Percentiles rank a stretch among this genome's conserved stretches.
These are phyloP conservation scores for Spilarctia lutea DNA, from an alignment of 2,888 invertebrate species.

Conservation along the genomic window DNA sequence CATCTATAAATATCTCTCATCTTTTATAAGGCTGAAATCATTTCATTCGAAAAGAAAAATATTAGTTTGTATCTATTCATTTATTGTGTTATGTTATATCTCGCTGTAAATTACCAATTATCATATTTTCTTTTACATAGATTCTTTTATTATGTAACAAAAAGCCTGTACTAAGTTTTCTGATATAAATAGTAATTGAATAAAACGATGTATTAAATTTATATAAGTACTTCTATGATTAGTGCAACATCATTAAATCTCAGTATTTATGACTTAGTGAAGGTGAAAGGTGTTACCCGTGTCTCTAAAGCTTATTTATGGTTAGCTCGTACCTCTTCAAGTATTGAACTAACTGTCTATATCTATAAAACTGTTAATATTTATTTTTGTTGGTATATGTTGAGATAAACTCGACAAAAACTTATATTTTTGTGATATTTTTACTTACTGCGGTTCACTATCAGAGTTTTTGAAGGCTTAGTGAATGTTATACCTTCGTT, in stretches of 20 bases:
- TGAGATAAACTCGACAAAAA: neutral
- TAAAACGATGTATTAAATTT: neutral
- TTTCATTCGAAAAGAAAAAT: neutral
- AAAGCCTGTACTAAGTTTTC: neutral
- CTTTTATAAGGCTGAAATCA: neutral
- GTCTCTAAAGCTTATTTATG: neutral
- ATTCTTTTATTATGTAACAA: neutral
- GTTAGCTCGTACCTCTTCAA: neutral
- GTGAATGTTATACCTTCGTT: neutral
- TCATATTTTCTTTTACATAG: too few relatives aligned
- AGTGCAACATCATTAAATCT: slow-evolving; percentile 5
- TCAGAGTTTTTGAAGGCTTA: neutral
- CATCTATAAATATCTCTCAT: too few relatives aligned
- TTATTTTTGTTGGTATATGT: neutral
- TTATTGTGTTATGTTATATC: neutral
- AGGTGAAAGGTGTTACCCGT: slow-evolving; percentile 18
- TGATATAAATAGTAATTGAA: neutral
- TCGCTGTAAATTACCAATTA: neutral
- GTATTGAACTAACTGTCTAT: neutral
- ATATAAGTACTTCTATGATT: neutral
- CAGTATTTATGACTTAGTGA: slow-evolving; percentile 2
- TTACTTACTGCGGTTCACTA: neutral
- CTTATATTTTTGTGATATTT: neutral
- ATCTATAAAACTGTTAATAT: neutral
- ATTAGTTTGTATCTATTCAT: neutral